These are phyloP conservation scores for Empis stercorea DNA, from an alignment of 2,888 invertebrate genomes.

Conservation along the genomic window DNA sequence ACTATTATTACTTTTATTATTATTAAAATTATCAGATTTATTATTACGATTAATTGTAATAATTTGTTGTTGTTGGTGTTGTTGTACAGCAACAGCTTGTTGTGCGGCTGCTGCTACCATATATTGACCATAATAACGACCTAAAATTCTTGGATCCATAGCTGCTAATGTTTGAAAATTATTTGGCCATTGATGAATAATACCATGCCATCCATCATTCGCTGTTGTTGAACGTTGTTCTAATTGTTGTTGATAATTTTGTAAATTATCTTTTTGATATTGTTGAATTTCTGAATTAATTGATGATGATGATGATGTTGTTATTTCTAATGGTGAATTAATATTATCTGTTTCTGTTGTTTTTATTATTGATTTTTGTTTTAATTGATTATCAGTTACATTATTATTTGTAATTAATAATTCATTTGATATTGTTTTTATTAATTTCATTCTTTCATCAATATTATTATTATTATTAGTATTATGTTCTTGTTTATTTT, in stretches of 20 bases:
- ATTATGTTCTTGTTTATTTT: neutral
- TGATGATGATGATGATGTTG: conserved; percentile 9
- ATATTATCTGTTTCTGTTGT: conserved; percentile 9
- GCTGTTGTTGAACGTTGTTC: neutral
- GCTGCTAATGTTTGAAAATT: conserved; percentile 14
- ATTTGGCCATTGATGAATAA: conserved; percentile 20
- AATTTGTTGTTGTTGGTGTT: neutral
- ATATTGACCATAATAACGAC: conserved; percentile 32
- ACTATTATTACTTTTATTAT: neutral
- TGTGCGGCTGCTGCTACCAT: conserved; percentile 29
- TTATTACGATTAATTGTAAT: neutral
- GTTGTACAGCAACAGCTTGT: conserved; percentile 15
- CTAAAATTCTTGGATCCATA: conserved; percentile 29
- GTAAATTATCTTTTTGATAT: neutral
- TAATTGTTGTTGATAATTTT: neutral
- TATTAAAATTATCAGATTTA: neutral
- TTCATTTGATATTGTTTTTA: conserved; percentile 4
- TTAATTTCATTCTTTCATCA: too few species aligned
- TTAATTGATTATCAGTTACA: neutral
- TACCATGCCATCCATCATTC: conserved; percentile 13
- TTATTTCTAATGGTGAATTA: conserved; percentile 11
- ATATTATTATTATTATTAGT: neutral
- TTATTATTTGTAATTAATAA: neutral
- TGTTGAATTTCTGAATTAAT: too few species aligned
- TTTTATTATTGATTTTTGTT: conserved; percentile 6